Base-by-base conservation (phyloP, 2,797 vertebrate species). In the Coregonus ussuriensis region DNA sequence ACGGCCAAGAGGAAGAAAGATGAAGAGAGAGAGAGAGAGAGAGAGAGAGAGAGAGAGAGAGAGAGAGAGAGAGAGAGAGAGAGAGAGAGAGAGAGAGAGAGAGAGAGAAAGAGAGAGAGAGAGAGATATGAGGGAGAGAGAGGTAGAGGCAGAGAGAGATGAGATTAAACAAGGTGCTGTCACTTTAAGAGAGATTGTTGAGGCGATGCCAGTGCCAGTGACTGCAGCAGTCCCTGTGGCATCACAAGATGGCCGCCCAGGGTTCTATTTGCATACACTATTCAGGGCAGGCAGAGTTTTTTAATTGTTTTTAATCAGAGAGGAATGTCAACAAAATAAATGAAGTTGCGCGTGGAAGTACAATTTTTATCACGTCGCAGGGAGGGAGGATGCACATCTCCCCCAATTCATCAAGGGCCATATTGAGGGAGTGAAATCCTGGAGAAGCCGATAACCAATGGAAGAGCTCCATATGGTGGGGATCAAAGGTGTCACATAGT, bases 401-500 rank as follows among this genome's bases (percentile, higher is more conserved):
- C 74, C 95, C 94, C 95, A 96, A 98, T 98, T 98, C 98, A 98
- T 98, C 97, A 98, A 95, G 92, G 96, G 96, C 96, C 96, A 98
- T 98, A 97, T 97, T 98, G 97, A 98, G 96, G 97, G 95, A 98
- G 96, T 93, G 96, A 96, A 96, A 95, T 96, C 97, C 96, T 93
- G 95, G 95, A 95, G 95, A 96, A 95, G 96, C 95, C 96, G 96
- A 97, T 98, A 98, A 99, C 99, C 98, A 99, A 99, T 98, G 97
- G 96, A 97, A 96, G 96, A 95, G 96, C 97, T 99, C 97, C 98
- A 99, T 99, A 99, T 99, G 98, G 98, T 93, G 91, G 95, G 97
- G 98, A 98, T 99, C 98, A 99, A 99, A 99, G 98, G 97, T 99
- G 97, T 97, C 97, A 97, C 97, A 98, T 98, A 99, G 97, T 99